Base-by-base conservation (phyloP, 2,797 vertebrate species). In the Eidolon dupreanum region DNA sequence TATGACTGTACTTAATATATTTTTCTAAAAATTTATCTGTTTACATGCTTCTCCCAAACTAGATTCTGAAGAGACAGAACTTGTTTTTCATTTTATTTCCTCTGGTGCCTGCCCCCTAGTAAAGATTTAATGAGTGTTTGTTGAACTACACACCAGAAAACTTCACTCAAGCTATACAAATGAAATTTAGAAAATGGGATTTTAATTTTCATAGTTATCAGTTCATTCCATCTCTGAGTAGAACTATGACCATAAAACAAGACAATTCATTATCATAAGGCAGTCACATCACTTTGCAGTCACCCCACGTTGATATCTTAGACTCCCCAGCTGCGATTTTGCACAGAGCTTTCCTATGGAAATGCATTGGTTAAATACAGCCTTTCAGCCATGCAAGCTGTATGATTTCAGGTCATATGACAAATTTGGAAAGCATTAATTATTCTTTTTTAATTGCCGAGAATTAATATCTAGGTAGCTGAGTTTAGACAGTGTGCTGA, bases 391-490 rank as follows among this genome's bases (percentile, higher is more conserved):
- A 57, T 5, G 22, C 16, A 46, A 38, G 26, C 55, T 73, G 0
- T 43, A 63, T 86, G 51, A 81, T 63, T 79, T 90, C 53, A 92
- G 46, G 43, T 96, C 46, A 77, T 75, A 77, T 20, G 81, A 93
- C 19, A 93, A 4, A 87, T 90, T 88, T 83, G 51, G 61, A 91
- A 97, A 86, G 77, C 77, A 90, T 73, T 95, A 88, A 79, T 97
- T 94, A 95, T 86, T 95, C 16, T 92, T 84, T 92, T 73, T 59
- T 96, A 95, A 94, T 89, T 61, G 17, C 49, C 49, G 11, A 49
- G 17, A 57, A 95, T 94, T 94, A 70, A 94, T 61, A 75, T 83
- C 61, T 77, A 59, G 59, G 65, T 63, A 66, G 77, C 38, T 41
- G 41, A 75, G 33, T 88, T 86, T 57, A 92, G 77, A 73, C 16